Percentiles rank a stretch among this genome's conserved stretches.
Evolutionary conservation across 2,797 vertebrate genomes (phyloP).

Genomic region (Gymnoscopelus braueri): DNA sequence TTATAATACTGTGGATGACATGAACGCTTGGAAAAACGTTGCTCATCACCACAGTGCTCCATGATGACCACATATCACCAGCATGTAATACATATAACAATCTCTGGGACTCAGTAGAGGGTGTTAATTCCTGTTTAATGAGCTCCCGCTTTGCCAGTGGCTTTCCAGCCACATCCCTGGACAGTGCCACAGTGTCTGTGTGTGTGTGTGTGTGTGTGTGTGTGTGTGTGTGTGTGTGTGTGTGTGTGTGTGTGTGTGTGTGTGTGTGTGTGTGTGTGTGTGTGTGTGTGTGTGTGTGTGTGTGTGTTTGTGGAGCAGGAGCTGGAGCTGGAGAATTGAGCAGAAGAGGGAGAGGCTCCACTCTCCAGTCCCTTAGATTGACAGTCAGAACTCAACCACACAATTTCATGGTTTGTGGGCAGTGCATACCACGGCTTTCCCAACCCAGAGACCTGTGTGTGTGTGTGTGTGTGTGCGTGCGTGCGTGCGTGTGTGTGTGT

Average conservation of each 20-base stretch:
- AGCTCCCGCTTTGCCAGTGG: slow-evolving; percentile 72
- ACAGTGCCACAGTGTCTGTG: slow-evolving; percentile 63
- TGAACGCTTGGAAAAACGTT: slow-evolving; percentile 47
- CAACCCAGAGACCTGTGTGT: slow-evolving; percentile 60
- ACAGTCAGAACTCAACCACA: slow-evolving; percentile 80
- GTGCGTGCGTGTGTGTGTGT: slow-evolving; percentile 19
- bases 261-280: slow-evolving; percentile 40
- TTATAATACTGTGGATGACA: slow-evolving; percentile 60
- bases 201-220: slow-evolving; percentile 27
- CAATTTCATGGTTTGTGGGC: slow-evolving; percentile 83
- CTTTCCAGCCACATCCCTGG: slow-evolving; percentile 65
- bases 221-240: slow-evolving; percentile 41
- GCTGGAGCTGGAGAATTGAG: slow-evolving; percentile 44
- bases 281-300: slow-evolving; percentile 34
- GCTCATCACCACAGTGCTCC: slow-evolving; percentile 43
- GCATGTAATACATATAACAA: slow-evolving; percentile 69
- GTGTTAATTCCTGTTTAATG: slow-evolving; percentile 84
- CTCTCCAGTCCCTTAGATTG: slow-evolving; percentile 72
- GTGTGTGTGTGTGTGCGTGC: slow-evolving; percentile 30
- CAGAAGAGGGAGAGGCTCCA: slow-evolving; percentile 71
- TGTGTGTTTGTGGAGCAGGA: slow-evolving; percentile 1
- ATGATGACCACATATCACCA: slow-evolving; percentile 55
- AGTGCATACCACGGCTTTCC: slow-evolving; percentile 76
- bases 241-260: slow-evolving; percentile 18
- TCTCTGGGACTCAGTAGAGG: slow-evolving; percentile 65